phyloP scores from a whole-genome alignment of 1,140 invertebrate species.

The Periplaneta americana region DNA sequence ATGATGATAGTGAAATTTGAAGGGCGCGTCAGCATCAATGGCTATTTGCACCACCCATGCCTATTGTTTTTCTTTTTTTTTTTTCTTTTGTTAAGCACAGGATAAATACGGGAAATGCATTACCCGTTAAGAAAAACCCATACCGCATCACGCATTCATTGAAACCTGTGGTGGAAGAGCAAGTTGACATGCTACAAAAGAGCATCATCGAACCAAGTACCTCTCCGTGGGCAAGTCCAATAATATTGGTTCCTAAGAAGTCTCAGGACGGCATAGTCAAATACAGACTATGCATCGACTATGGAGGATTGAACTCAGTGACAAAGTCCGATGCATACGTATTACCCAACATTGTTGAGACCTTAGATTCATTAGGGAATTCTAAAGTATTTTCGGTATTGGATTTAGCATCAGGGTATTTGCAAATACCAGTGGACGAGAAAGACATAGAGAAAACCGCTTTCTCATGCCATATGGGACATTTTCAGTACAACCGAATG shows the following conservation, averaged over 20 bases:
- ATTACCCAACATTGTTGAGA: not conserved
- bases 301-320: not conserved
- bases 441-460: slow-evolving; percentile 24
- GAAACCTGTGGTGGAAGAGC: not conserved
- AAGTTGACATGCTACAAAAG: not conserved
- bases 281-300: not conserved
- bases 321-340: not conserved
- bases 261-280: not conserved
- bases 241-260: not conserved
- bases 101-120: no score
- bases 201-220: not conserved
- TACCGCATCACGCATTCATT: no score
- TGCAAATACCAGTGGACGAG: slow-evolving; percentile 21
- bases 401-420: slow-evolving; percentile 36
- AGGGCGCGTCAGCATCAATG: no score
- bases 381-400: slow-evolving; percentile 20
- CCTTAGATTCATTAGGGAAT: not conserved
- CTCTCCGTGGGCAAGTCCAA: not conserved
- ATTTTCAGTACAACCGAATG: slow-evolving; percentile 29
- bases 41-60: no score
- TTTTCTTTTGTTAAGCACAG: no score
- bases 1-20: no score
- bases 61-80: no score
- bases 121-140: no score
- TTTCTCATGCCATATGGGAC: slow-evolving; percentile 28